phyloP scores from a whole-genome alignment of 2,888 invertebrate genomes.

The Orchesellides sinensis region DNA sequence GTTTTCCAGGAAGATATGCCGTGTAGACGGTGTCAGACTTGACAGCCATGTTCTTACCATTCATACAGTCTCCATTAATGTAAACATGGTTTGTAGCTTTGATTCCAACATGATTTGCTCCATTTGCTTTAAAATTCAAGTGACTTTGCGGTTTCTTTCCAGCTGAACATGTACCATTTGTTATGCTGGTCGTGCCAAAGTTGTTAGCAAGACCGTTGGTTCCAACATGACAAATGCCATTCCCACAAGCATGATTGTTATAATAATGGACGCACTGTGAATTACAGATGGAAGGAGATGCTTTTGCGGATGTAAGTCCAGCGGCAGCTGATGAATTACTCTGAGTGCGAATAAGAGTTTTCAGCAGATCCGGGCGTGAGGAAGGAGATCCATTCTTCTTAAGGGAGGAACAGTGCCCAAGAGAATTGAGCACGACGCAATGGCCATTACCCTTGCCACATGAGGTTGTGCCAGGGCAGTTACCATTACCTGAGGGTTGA shows the following conservation, averaged over 20 bases:
- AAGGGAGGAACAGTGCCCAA: conserved; percentile 41
- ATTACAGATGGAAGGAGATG: conserved; percentile 30
- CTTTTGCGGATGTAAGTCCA: conserved; percentile 14
- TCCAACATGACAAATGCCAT: conserved; percentile 33
- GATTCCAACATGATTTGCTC: conserved; percentile 5
- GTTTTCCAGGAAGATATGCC: conserved; percentile 64
- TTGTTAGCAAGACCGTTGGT: conserved; percentile 11
- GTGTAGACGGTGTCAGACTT: conserved; percentile 60
- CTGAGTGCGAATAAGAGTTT: conserved; percentile 43
- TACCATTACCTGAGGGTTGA: conserved; percentile 53
- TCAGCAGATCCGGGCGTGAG: conserved; percentile 42
- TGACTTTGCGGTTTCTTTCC: conserved; percentile 20
- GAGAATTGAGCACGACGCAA: conserved; percentile 34
- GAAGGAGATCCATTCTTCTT: conserved; percentile 12
- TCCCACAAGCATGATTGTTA: conserved; percentile 39
- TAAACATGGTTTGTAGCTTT: conserved; percentile 1
- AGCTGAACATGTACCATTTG: not conserved
- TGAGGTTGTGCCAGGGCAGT: conserved; percentile 1
- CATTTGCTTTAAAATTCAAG: conserved; percentile 29
- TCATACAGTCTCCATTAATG: conserved; percentile 22
- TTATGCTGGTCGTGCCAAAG: too few species aligned
- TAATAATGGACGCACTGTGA: conserved; percentile 46
- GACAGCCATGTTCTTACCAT: conserved; percentile 46
- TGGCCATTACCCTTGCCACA: conserved; percentile 38
- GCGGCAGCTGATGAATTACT: conserved; percentile 1